Conservation (phyloP, 2,888 invertebrate genomes). For the Brenthis ino region DNA sequence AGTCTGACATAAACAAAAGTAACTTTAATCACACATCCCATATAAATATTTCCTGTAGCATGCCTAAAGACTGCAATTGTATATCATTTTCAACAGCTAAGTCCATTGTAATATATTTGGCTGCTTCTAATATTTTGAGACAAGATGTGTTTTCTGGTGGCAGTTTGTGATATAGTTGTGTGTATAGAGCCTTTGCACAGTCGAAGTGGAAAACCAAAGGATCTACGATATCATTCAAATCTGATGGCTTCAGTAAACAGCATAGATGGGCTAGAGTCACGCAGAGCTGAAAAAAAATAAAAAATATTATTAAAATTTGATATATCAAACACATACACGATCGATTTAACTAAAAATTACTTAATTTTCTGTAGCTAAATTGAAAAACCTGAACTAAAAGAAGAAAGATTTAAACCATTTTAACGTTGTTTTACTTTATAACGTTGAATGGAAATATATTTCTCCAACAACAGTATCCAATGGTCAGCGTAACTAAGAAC, state of each 20-base stretch:
- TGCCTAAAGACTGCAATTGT: constrained; percentile 64
- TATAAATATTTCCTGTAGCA: constrained; percentile 76
- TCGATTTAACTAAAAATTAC: too few species aligned
- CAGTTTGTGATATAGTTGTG: constrained; percentile 66
- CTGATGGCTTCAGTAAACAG: constrained; percentile 80
- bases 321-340: too few species aligned
- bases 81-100: constrained; percentile 57
- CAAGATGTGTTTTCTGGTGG: constrained; percentile 73
- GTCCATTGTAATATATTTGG: constrained; percentile 75
- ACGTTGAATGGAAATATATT: too few species aligned
- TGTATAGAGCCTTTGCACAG: constrained; percentile 62
- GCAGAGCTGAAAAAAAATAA: constrained; percentile 83
- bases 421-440: too few species aligned
- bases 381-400: too few species aligned
- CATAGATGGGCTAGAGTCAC: constrained; percentile 88
- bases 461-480: too few species aligned
- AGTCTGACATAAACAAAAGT: not conserved
- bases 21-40: constrained; percentile 60
- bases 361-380: too few species aligned
- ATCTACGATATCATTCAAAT: constrained; percentile 80
- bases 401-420: too few species aligned
- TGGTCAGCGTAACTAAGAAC: too few species aligned
- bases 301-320: not conserved
- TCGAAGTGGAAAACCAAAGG: constrained; percentile 75
- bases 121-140: constrained; percentile 69